Percentiles rank a stretch among this genome's conserved stretches.
phyloP scores from a whole-genome alignment of 2,113 vertebrate species.

The Campylorhamphus procurvoides region DNA sequence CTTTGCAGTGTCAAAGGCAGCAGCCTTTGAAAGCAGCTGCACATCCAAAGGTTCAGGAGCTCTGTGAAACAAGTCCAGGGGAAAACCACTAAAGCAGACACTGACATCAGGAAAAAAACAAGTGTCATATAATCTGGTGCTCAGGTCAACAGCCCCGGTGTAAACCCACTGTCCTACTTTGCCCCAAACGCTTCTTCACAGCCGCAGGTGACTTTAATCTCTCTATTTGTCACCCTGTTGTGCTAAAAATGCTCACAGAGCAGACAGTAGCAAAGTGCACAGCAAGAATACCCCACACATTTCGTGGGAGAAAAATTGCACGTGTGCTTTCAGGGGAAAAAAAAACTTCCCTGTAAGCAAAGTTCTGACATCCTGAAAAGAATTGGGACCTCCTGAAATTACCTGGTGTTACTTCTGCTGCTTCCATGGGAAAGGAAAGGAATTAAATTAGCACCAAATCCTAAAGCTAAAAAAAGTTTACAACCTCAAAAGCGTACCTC shows the following conservation, averaged over 20 bases:
- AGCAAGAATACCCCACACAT: fast-evolving
- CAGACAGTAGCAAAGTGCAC: fast-evolving
- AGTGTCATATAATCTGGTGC: neutral
- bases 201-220: conserved; percentile 5
- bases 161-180: neutral
- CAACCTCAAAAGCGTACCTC: neutral
- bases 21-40: neutral
- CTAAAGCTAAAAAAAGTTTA: neutral
- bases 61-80: neutral
- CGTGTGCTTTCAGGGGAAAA: fast-evolving
- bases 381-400: fast-evolving
- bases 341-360: neutral
- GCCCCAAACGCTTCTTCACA: neutral
- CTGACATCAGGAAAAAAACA: neutral
- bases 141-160: neutral
- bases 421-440: fast-evolving
- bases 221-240: neutral
- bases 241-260: neutral
- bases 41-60: fast-evolving
- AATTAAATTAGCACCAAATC: neutral
- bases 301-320: neutral
- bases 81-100: neutral
- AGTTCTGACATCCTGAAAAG: neutral
- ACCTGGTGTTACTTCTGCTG: neutral
- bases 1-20: neutral